phyloP scores from a whole-genome alignment of 2,888 invertebrate species.

The Drosophila kuntzei region DNA sequence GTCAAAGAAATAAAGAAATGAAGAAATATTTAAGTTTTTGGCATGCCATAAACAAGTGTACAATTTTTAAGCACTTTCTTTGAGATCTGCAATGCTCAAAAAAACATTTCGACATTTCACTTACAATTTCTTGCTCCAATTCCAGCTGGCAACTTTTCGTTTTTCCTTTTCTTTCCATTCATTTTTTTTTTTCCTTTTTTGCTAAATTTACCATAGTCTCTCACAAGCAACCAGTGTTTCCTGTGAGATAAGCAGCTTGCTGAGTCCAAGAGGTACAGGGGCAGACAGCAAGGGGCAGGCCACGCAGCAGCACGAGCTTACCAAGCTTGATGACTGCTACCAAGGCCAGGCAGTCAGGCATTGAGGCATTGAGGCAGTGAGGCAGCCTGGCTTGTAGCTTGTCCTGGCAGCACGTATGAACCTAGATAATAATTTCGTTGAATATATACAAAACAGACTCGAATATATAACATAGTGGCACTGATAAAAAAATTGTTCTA shows the following conservation, averaged over 20 bases:
- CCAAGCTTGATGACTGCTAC: constrained; percentile 30
- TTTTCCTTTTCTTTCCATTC: constrained; percentile 12
- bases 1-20: constrained; percentile 10
- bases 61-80: constrained; percentile 47
- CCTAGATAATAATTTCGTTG: constrained; percentile 76
- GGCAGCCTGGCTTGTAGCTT: constrained; percentile 23
- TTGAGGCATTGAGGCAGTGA: not conserved
- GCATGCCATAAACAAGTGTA: constrained; percentile 58
- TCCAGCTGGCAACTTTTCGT: constrained; percentile 60
- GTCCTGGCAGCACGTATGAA: constrained; percentile 64
- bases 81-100: constrained; percentile 28
- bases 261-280: constrained; percentile 4
- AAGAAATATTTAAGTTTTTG: constrained; percentile 43
- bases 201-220: constrained; percentile 21
- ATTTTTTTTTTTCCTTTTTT: constrained; percentile 16
- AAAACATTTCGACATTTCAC: constrained; percentile 61
- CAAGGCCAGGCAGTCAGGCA: constrained; percentile 21
- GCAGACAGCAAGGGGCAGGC: constrained; percentile 14
- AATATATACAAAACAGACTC: constrained; percentile 60
- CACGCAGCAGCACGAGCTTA: constrained; percentile 25
- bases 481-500: too few species aligned
- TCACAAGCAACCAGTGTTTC: constrained; percentile 76
- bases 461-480: constrained; percentile 36
- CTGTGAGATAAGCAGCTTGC: constrained; percentile 74
- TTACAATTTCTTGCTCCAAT: constrained; percentile 66